Evolutionary conservation across 2,888 invertebrate species (phyloP).

Genomic region (Aquatica leii): DNA sequence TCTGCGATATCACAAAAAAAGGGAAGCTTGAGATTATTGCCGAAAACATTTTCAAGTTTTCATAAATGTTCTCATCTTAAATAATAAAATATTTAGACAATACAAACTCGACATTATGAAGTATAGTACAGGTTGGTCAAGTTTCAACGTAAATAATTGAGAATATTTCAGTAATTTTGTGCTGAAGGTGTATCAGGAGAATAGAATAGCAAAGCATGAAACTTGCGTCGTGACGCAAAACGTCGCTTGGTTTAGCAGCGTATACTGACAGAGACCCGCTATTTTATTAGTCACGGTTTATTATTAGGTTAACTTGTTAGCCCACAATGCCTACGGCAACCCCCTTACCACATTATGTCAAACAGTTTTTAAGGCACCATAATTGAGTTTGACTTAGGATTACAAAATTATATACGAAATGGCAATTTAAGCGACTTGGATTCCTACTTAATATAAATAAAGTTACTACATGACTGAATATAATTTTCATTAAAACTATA

Average conservation of each 20-base stretch:
- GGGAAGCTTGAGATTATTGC: conserved; percentile 24
- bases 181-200: conserved; percentile 42
- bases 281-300: conserved; percentile 49
- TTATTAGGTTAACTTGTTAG: conserved; percentile 46
- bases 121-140: conserved; percentile 26
- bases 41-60: conserved; percentile 25
- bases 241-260: conserved; percentile 43
- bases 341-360: conserved; percentile 36
- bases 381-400: conserved; percentile 34
- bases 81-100: conserved; percentile 30
- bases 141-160: conserved; percentile 24
- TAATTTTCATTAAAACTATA: no score
- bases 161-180: conserved; percentile 40
- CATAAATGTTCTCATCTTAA: conserved; percentile 30
- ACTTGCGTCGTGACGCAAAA: conserved; percentile 36
- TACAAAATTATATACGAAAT: conserved; percentile 33
- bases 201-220: conserved; percentile 29
- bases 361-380: conserved; percentile 36
- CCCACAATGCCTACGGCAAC: conserved; percentile 34
- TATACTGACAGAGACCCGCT: conserved; percentile 43
- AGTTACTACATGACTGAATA: background rate
- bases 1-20: conserved; percentile 24
- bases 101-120: conserved; percentile 27
- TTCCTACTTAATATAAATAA: conserved; percentile 11
- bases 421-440: conserved; percentile 26